Percentiles rank a stretch among this genome's conserved stretches.
Conservation (phyloP, 2,888 invertebrate species). For the Bursaphelenchus okinawaensis region DNA sequence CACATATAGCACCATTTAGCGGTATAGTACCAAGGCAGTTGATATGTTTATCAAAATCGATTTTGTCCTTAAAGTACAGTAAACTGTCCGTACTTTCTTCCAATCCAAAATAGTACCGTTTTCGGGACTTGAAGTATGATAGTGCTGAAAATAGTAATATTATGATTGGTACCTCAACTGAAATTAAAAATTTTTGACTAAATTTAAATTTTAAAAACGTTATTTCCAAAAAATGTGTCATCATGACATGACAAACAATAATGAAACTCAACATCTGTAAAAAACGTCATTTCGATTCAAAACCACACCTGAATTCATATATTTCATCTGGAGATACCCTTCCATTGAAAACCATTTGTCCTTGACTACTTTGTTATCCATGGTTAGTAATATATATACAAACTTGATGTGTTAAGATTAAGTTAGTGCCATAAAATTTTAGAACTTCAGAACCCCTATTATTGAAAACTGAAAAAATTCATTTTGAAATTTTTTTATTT, state of each 20-base stretch:
- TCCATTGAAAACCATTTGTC: constrained; percentile 41
- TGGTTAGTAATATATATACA: background rate
- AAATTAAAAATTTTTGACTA: no score
- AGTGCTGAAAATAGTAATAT: constrained; percentile 42
- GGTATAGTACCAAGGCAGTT: constrained; percentile 35
- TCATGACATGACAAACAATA: no score
- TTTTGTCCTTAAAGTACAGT: constrained; percentile 44
- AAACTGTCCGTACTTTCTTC: constrained; percentile 43
- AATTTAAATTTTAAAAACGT: no score
- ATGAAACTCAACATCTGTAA: no score
- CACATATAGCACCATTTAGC: constrained; percentile 18
- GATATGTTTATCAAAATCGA: constrained; percentile 34
- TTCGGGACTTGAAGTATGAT: constrained; percentile 35
- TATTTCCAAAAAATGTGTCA: no score
- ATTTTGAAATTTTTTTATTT: no score
- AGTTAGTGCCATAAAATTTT: no score
- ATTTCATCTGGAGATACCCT: constrained; percentile 47
- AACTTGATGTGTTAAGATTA: no score
- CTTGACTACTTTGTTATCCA: background rate
- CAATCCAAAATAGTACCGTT: constrained; percentile 46
- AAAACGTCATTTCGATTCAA: no score
- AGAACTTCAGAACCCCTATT: no score
- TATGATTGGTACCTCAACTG: no score
- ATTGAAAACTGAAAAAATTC: no score
- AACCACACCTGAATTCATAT: constrained; percentile 26